Evolutionary conservation across 53 echinoderm and acorn worm species (phyloP).

Genomic region (Paracentrotus lividus): DNA sequence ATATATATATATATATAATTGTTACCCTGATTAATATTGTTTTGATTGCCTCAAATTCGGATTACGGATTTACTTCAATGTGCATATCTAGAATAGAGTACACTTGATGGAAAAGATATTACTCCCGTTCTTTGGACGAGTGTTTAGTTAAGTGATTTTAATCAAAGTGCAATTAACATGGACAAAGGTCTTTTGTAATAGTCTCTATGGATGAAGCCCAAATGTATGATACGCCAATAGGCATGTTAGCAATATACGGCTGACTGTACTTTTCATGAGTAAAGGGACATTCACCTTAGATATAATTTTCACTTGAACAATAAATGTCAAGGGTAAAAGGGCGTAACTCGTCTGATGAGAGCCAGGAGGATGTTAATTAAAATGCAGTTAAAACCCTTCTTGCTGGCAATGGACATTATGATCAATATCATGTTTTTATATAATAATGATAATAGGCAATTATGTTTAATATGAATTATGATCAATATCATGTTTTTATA

Average conservation of each 20-base stretch:
- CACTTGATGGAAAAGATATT: background rate
- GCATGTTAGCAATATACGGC: background rate
- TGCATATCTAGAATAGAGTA: too few relatives aligned
- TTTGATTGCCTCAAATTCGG: background rate
- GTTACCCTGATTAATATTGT: too few relatives aligned
- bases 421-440: too few relatives aligned
- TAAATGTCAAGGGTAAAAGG: background rate
- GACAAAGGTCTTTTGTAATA: background rate
- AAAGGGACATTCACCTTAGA: background rate
- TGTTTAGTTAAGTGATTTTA: slow-evolving; percentile 15
- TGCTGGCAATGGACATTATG: background rate
- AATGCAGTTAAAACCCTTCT: too few relatives aligned
- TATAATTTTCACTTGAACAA: too few relatives aligned
- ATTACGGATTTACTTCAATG: too few relatives aligned
- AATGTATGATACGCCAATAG: background rate
- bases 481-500: too few relatives aligned
- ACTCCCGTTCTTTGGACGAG: background rate
- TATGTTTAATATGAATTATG: too few relatives aligned
- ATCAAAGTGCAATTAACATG: slow-evolving; percentile 16
- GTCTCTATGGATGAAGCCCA: background rate
- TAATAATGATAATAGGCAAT: background rate
- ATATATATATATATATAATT: too few relatives aligned
- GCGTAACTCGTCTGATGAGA: too few relatives aligned
- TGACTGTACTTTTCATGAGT: background rate
- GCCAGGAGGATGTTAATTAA: too few relatives aligned